A percentile compares a stretch with the other conserved stretches of the same genome.
Evolutionary conservation across 2,113 vertebrate species (phyloP).

Genomic region (Silurus glanis): DNA sequence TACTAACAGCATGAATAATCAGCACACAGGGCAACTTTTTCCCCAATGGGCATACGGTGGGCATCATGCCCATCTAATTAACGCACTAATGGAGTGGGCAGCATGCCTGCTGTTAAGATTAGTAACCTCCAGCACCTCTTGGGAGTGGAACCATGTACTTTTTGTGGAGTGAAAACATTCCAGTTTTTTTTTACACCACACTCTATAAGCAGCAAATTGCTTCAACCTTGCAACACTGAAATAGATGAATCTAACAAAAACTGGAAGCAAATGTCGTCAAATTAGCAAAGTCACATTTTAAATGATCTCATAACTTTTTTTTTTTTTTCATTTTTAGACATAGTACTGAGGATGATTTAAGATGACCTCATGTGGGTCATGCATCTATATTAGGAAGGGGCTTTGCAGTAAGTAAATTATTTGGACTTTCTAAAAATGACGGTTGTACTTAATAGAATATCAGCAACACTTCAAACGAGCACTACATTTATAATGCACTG

Average conservation of each 20-base stretch:
- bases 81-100: slow-evolving; percentile 55
- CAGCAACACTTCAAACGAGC: neutral
- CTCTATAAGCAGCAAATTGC: neutral
- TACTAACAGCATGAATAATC: slow-evolving; percentile 49
- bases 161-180: slow-evolving; percentile 19
- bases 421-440: neutral
- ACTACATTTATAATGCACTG: neutral
- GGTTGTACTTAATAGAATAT: neutral
- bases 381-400: neutral
- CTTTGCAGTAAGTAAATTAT: neutral
- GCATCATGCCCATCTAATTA: slow-evolving; percentile 58
- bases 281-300: neutral
- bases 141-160: slow-evolving; percentile 17
- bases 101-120: slow-evolving; percentile 48
- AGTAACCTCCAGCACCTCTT: slow-evolving; percentile 29
- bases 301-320: neutral
- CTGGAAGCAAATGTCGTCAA: neutral
- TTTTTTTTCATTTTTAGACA: neutral
- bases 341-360: neutral
- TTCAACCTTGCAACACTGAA: neutral
- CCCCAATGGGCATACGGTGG: slow-evolving; percentile 36
- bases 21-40: slow-evolving; percentile 42
- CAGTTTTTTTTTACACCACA: neutral
- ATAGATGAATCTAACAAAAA: neutral
- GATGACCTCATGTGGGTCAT: neutral